These are phyloP conservation scores for Alsophila aescularia DNA, from an alignment of 2,888 invertebrate species.

Conservation along the genomic window DNA sequence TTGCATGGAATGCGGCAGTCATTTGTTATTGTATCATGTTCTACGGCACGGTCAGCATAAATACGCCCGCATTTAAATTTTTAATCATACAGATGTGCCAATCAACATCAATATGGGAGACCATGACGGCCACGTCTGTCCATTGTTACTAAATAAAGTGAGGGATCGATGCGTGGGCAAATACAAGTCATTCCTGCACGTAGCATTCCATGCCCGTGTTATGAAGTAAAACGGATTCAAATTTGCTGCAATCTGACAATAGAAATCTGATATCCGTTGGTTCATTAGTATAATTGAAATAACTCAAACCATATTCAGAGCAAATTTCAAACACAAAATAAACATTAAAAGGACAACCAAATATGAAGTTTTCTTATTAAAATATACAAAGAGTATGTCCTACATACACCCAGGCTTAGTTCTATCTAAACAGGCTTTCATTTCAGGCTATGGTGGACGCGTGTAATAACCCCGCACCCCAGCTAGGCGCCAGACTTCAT, in stretches of 20 bases:
- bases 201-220: conserved; percentile 16
- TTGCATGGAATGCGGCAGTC: conserved; percentile 75
- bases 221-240: conserved; percentile 5
- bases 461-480: conserved; percentile 28
- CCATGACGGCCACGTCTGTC: conserved; percentile 42
- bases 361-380: too few species aligned
- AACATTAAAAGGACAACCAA: too few species aligned
- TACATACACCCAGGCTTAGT: not conserved
- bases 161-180: conserved; percentile 45
- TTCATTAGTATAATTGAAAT: too few species aligned
- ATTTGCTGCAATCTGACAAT: not conserved
- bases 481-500: conserved; percentile 29
- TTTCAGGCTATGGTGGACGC: conserved; percentile 22
- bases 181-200: conserved; percentile 43
- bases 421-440: conserved; percentile 21
- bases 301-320: too few species aligned
- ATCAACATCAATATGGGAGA: conserved; percentile 61
- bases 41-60: conserved; percentile 66
- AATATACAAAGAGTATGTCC: not conserved
- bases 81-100: conserved; percentile 63
- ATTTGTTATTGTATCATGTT: conserved; percentile 68
- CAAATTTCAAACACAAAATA: too few species aligned
- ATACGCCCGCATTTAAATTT: conserved; percentile 71
- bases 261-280: not conserved
- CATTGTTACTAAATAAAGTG: conserved; percentile 49